Evolutionary conservation across 2,113 vertebrate species (phyloP).

Genomic region (Desmodus rotundus): DNA sequence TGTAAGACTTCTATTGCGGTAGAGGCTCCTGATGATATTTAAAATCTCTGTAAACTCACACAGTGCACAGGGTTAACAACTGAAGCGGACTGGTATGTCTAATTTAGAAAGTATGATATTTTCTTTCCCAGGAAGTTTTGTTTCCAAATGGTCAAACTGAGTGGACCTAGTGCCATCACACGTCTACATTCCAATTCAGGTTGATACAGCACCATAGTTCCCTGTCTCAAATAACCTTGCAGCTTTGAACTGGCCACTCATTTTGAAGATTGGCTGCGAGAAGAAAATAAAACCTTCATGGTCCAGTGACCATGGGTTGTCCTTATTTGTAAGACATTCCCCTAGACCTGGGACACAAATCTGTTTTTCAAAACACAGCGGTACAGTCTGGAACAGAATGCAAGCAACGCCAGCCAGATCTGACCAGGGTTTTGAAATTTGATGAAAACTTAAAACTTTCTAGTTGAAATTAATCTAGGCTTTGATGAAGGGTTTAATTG

Average conservation of each 20-base stretch:
- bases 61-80: not conserved
- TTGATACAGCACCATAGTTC: not conserved
- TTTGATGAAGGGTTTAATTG: not conserved
- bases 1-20: not conserved
- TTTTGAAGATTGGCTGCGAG: constrained; percentile 33
- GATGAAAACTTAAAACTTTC: not conserved
- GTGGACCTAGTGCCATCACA: not conserved
- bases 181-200: not conserved
- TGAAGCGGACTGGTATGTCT: not conserved
- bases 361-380: not conserved
- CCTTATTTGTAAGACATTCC: not conserved
- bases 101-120: not conserved
- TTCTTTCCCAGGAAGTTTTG: constrained; percentile 33
- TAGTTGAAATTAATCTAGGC: not conserved
- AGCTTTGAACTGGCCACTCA: not conserved
- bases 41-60: not conserved
- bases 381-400: not conserved
- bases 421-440: constrained; percentile 12
- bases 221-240: not conserved
- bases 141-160: not conserved
- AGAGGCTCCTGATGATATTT: not conserved
- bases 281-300: constrained; percentile 38
- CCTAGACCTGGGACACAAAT: not conserved
- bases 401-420: not conserved
- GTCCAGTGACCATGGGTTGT: not conserved